Conservation (phyloP, 1,140 invertebrate genomes). For the Habropoda laboriosa region DNA sequence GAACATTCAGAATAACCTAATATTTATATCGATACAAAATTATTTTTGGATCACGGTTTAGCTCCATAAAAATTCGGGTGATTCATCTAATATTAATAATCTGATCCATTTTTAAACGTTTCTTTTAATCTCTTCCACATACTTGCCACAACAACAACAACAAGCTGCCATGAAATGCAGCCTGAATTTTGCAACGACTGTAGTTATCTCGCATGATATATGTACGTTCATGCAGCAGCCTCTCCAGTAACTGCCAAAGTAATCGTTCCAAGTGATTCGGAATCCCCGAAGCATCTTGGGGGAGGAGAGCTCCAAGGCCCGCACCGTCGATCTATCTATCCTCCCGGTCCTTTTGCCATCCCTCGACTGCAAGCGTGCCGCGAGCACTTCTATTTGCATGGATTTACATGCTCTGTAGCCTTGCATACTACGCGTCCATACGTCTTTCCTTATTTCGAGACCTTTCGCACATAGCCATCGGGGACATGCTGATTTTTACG, state of each 20-base stretch:
- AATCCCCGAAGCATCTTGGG: constrained; percentile 17
- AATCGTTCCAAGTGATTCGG: constrained; percentile 36
- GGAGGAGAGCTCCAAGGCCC: neutral
- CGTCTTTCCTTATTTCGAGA: neutral
- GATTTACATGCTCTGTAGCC: constrained; percentile 18
- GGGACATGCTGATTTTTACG: neutral
- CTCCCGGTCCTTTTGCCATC: neutral
- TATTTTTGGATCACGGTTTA: no score
- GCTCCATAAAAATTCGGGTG: no score
- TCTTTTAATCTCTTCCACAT: no score
- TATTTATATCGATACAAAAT: no score
- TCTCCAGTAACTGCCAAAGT: constrained; percentile 12
- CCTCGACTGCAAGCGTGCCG: constrained; percentile 3
- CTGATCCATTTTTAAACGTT: no score
- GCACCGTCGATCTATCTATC: neutral
- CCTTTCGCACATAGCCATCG: neutral
- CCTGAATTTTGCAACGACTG: no score
- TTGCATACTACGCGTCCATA: neutral
- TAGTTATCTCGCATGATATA: neutral
- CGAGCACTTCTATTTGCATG: constrained; percentile 31
- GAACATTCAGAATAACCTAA: no score
- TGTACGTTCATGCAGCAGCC: neutral
- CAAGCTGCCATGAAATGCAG: no score
- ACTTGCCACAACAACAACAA: no score
- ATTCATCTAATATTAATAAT: no score